Evolutionary conservation across 1,140 invertebrate species (phyloP), one percentile per base, ranked within the genome.

Genomic region (Vanessa tameamea): DNA sequence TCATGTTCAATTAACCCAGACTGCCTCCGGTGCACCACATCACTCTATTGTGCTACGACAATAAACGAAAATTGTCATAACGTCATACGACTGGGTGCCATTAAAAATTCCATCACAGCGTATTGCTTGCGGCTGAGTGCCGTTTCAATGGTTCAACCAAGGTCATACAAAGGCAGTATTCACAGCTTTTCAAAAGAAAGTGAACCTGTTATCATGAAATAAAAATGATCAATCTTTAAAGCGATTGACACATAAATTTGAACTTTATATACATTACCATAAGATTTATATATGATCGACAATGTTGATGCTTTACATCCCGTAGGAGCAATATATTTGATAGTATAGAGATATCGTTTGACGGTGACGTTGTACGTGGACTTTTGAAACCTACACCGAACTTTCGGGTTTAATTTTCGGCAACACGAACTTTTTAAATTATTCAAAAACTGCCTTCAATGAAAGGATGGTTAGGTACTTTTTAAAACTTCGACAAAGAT

Each of bases 61-160:
- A 87, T 87, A 82, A 78, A 85, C 73, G 82, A 82, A 86, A 89
- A 89, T 84, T 87, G 86, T 86, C 87, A 89, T 82, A 83, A 80
- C 78, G 73, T 64, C 74, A 84, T 82, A 84, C 79, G 80, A 64
- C 78, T 69, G 73, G 75, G 64, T 64, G 77, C 77, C 82, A 89
- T 89, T 87, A 87, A 89, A 89, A 89, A 89, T 87, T 89, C 85
- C 86, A 87, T 89, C 81, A 85, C 69, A 73, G 69, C 68, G 78
- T 67, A 83, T 82, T 78, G 83, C 83, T 78, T 75, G 77, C 72
- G 82, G 83, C 82, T 37, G 66, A 68, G 66, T 69, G 63, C 72
- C 47, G 72, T 72, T 79, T 80, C 75, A 79, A 78, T 76, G 61
- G 57, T 31, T 31, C 74, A 69, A 15, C 83, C 83, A 84, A 87